Percentiles rank a stretch among this genome's conserved stretches.
These are phyloP conservation scores for Tamias sibiricus DNA, from an alignment of 2,113 vertebrate genomes.

Conservation along the genomic window DNA sequence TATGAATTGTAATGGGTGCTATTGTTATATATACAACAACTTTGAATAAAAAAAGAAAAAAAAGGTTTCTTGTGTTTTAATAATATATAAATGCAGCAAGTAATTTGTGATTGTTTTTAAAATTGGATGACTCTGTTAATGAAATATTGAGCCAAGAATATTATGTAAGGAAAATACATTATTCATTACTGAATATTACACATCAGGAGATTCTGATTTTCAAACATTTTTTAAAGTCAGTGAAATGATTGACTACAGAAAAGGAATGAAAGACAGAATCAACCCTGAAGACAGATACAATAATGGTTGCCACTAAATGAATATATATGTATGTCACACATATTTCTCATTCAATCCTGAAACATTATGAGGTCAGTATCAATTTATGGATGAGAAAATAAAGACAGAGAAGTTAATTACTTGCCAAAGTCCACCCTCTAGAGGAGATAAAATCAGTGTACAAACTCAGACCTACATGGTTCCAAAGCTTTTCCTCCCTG, in stretches of 20 bases:
- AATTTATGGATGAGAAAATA: not conserved
- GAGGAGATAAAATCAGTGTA: not conserved
- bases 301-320: not conserved
- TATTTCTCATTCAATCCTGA: not conserved
- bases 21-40: no score
- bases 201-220: not conserved
- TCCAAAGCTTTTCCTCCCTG: not conserved
- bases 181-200: not conserved
- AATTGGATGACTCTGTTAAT: not conserved
- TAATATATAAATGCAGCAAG: not conserved
- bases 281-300: not conserved
- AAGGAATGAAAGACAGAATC: not conserved
- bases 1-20: no score
- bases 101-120: not conserved
- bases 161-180: not conserved
- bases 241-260: not conserved
- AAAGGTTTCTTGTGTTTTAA: not conserved
- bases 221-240: not conserved
- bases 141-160: not conserved
- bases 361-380: not conserved
- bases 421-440: not conserved
- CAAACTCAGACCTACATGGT: not conserved
- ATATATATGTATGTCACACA: not conserved
- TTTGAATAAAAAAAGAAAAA: no score
- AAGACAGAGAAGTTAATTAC: not conserved